Evolutionary conservation across 1,140 invertebrate genomes (phyloP), one percentile per base, ranked within the genome.

Genomic region (Lerema accius): DNA sequence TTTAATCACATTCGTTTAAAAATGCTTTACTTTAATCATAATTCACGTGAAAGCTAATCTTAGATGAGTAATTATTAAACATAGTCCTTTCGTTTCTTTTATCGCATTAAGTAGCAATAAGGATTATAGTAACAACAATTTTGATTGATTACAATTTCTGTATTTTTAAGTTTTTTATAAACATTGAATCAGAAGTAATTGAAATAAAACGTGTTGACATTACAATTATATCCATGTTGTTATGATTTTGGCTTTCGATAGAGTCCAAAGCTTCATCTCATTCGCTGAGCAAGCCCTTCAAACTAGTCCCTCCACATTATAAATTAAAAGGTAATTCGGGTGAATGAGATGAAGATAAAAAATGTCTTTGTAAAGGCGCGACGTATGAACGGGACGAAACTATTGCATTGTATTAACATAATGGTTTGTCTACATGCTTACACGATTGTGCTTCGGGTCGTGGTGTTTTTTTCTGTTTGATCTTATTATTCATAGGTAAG

Each of bases 401-500:
- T 73, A 73, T 74, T 53, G 69, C 77, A 85, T 87, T 87, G 85
- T 88, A 72, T 73, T 71, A 66, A 77, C 71, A 85, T 84, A 85
- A 85, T 84, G 67, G 77, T 79, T 74, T 82, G 78, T 84, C 75
- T 81, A 82, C 78, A 82, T 76, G 74, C 82, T 69, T 65, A 71
- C 70, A 75, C 67, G 80, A 84, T 83, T 83, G 84, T 81, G 71
- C 73, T 68, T 58, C 60, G 63, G 70, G 56, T 60, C 65, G 58
- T 55, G 63, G 69, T 70, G 67, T 68, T 81, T 78, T 76, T 77
- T 80, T 73, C 69, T 70, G 73, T 77, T 79, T 80, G 76, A 83
- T 84, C 73, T 84, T 84, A 86, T 87, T 85, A 88, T 86, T 83
- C 82, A 86, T 83, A 80, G 79, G 80, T 73, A 74, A 75, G 77